phyloP scores from a whole-genome alignment of 1,140 invertebrate species.

The Brachionus angularis region DNA sequence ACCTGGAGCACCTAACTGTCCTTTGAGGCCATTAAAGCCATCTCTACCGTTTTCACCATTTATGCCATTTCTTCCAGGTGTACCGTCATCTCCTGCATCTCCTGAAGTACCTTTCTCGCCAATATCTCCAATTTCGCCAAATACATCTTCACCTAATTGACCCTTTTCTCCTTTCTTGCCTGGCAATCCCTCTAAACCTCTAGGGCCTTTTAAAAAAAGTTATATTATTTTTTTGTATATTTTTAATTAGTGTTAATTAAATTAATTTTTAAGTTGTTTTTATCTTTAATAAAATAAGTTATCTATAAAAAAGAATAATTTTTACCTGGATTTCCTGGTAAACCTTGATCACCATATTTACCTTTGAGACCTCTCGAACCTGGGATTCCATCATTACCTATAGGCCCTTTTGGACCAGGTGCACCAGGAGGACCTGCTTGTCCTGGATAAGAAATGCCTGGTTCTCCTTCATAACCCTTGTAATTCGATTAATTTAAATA shows the following conservation, averaged over 20 bases:
- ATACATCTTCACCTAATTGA: neutral
- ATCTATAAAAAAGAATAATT: no score
- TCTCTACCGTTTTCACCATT: neutral
- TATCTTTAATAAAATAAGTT: no score
- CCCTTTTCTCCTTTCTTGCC: conserved; percentile 13
- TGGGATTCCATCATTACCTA: neutral
- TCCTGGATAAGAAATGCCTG: neutral
- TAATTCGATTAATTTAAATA: no score
- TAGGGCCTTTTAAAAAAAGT: neutral
- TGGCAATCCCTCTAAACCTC: neutral
- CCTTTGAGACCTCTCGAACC: conserved; percentile 18
- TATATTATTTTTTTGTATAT: no score
- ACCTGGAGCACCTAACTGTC: conserved; percentile 2
- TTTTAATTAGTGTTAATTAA: no score
- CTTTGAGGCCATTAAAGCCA: conserved; percentile 5
- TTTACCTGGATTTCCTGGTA: no score
- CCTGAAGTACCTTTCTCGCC: conserved; percentile 35
- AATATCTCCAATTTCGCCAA: neutral
- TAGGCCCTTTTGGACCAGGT: neutral
- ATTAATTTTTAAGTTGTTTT: no score
- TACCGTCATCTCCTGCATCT: conserved; percentile 5
- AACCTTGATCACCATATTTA: conserved; percentile 14
- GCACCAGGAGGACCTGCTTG: neutral
- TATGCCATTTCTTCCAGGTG: conserved; percentile 1
- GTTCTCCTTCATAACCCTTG: conserved; percentile 8